A percentile compares a stretch with the other conserved stretches of the same genome.
phyloP scores from a whole-genome alignment of 2,113 vertebrate species.

The Lynx canadensis region DNA sequence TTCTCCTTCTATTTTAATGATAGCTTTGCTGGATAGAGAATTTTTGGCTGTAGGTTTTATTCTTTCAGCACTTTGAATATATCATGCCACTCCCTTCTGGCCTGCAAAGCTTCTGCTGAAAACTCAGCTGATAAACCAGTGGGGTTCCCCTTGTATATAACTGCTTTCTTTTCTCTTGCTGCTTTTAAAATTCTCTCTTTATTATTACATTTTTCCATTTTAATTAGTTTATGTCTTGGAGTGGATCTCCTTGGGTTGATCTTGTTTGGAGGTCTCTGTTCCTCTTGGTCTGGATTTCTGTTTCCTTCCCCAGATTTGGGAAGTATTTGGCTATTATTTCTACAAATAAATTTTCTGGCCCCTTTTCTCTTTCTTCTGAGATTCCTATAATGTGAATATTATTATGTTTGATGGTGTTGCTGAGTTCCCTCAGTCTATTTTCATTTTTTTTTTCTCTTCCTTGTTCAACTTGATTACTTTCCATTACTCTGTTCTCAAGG shows the following conservation, averaged over 20 bases:
- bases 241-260: neutral
- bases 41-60: neutral
- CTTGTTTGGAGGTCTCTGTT: neutral
- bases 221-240: neutral
- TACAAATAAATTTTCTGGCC: neutral
- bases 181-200: neutral
- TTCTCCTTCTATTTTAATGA: too few species aligned
- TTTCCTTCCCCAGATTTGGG: neutral
- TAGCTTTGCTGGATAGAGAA: too few species aligned
- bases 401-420: neutral
- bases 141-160: neutral
- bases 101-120: too few species aligned
- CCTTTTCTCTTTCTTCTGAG: neutral
- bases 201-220: neutral
- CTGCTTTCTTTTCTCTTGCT: neutral
- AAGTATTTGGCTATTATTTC: neutral
- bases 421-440: neutral
- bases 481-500: neutral
- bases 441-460: neutral
- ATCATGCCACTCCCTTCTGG: too few species aligned
- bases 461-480: neutral
- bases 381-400: neutral
- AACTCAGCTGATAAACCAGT: too few species aligned
- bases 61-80: too few species aligned
- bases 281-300: neutral